Conservation (phyloP, 2,797 vertebrate genomes). For the Limosa lapponica region DNA sequence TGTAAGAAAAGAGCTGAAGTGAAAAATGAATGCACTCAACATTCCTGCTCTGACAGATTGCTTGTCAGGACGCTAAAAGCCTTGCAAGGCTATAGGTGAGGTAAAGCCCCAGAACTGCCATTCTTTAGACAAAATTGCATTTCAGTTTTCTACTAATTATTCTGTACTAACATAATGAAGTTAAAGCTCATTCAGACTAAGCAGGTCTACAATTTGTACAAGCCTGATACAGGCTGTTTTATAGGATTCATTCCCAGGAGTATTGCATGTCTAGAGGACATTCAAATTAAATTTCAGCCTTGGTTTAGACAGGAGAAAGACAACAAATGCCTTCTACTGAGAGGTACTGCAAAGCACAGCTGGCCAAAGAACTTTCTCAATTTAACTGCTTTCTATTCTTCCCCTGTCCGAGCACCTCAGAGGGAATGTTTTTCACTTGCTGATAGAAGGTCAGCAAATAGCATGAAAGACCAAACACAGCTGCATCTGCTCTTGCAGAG, state of each 20-base stretch:
- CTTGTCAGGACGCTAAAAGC: constrained; percentile 67
- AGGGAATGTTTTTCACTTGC: neutral
- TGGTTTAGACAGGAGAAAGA: neutral
- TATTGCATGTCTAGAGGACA: neutral
- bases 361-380: neutral
- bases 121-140: constrained; percentile 52
- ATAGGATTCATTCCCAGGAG: neutral
- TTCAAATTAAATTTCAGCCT: constrained; percentile 5
- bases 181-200: constrained; percentile 50
- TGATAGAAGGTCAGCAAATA: neutral
- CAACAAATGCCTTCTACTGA: neutral
- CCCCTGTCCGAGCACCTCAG: neutral
- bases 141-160: constrained; percentile 55
- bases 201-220: neutral
- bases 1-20: constrained; percentile 62
- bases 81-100: constrained; percentile 54
- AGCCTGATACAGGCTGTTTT: neutral
- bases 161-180: constrained; percentile 24
- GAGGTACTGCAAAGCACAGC: neutral
- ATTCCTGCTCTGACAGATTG: constrained; percentile 63
- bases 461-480: neutral
- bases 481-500: neutral
- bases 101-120: constrained; percentile 47
- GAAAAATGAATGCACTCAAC: constrained; percentile 67
- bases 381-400: neutral